Evolutionary conservation across 2,888 invertebrate species (phyloP).

Genomic region (Blera fallax): DNA sequence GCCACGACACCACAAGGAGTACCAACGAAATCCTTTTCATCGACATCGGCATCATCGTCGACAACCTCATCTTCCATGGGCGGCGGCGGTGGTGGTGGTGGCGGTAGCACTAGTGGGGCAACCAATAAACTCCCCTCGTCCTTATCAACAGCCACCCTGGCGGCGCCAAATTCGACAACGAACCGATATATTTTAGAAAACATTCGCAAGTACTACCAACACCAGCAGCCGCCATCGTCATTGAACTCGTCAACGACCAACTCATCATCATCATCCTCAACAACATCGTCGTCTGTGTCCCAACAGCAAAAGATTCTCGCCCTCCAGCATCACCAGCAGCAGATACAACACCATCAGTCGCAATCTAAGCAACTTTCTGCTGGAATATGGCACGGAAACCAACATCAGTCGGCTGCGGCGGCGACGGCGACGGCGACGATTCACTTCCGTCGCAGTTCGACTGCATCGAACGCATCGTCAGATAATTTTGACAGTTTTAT

Average conservation of each 20-base stretch:
- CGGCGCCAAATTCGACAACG: conserved; percentile 69
- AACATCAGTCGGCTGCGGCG: background rate
- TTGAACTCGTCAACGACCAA: conserved; percentile 75
- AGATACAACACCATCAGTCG: conserved; percentile 57
- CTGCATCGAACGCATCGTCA: conserved; percentile 79
- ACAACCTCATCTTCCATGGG: conserved; percentile 69
- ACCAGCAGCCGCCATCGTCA: conserved; percentile 77
- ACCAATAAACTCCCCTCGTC: conserved; percentile 47
- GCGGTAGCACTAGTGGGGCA: background rate
- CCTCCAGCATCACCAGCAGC: conserved; percentile 69
- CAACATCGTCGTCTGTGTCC: conserved; percentile 79
- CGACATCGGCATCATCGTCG: conserved; percentile 63
- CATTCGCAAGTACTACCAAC: conserved; percentile 80
- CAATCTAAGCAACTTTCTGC: conserved; percentile 53
- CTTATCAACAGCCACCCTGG: conserved; percentile 35
- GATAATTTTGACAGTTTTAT: conserved; percentile 80
- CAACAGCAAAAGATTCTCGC: conserved; percentile 75
- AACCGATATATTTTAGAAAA: conserved; percentile 79
- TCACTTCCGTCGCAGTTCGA: conserved; percentile 77
- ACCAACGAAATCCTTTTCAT: conserved; percentile 53
- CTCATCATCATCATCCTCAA: conserved; percentile 77
- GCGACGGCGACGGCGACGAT: conserved; percentile 8
- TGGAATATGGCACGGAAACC: conserved; percentile 8
- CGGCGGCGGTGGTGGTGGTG: conserved; percentile 20
- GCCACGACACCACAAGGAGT: conserved; percentile 61